Conservation (phyloP, 1,140 invertebrate genomes). For the Drosophila leontia region DNA sequence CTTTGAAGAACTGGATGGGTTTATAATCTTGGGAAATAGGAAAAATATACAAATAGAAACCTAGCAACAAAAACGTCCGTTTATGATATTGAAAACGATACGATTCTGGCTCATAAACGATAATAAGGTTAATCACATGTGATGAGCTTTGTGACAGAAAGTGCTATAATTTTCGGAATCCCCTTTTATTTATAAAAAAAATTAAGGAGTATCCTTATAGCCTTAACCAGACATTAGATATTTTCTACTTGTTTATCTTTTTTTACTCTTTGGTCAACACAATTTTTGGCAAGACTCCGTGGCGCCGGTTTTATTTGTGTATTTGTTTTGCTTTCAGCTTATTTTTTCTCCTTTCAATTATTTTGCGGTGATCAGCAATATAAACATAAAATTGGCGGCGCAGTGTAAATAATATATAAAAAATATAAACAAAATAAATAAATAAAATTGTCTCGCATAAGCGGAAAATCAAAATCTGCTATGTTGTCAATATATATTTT, state of each 20-base stretch:
- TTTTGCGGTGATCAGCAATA: conserved; percentile 52
- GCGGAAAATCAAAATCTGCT: conserved; percentile 67
- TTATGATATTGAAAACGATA: too few relatives aligned
- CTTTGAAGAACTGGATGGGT: background rate
- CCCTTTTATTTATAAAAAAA: background rate
- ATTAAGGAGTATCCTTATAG: background rate
- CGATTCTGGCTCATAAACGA: too few relatives aligned
- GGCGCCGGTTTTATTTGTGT: conserved; percentile 57
- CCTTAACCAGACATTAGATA: background rate
- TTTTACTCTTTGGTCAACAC: conserved; percentile 28
- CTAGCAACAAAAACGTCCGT: too few relatives aligned
- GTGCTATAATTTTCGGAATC: too few relatives aligned
- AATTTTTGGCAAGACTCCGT: conserved; percentile 68
- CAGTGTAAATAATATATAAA: conserved; percentile 55
- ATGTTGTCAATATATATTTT: conserved; percentile 62
- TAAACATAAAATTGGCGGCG: conserved; percentile 66
- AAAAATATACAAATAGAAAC: too few relatives aligned
- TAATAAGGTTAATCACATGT: too few relatives aligned
- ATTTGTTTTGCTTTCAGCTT: conserved; percentile 41
- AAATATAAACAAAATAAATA: conserved; percentile 15
- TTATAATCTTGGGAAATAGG: fast-evolving
- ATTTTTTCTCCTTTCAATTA: conserved; percentile 58
- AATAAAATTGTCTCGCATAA: conserved; percentile 48
- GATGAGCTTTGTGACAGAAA: too few relatives aligned
- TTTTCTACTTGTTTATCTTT: conserved; percentile 29